Evolutionary conservation across 2,113 vertebrate genomes (phyloP), one percentile per base, ranked within the genome.

Genomic region (Elgaria multicarinata): DNA sequence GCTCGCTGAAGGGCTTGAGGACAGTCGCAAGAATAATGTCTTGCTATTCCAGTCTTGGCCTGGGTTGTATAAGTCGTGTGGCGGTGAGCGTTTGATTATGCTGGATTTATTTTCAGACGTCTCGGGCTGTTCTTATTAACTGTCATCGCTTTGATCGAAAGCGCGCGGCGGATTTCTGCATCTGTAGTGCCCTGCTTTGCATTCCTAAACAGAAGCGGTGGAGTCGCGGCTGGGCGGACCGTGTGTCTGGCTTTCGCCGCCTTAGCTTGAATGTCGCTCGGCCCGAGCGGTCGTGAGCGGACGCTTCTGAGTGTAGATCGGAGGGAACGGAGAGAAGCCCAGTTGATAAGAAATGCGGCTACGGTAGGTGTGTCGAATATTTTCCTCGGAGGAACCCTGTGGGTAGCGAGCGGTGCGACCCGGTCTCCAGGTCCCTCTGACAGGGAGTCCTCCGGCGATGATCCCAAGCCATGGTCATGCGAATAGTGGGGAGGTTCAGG

Each of bases 81-180:
- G 94, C 94, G 33, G 94, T 89, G 93, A 95, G 95, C 91, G 50
- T 96, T 95, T 96, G 96, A 96, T 96, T 96, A 95, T 86, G 50
- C 83, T 91, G 93, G 93, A 89, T 96, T 96, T 96, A 96, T 96
- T 96, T 96, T 92, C 95, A 95, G 94, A 87, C 90, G 91, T 96
- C 96, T 95, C 93, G 90, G 95, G 92, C 92, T 95, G 95, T 95
- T 95, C 89, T 93, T 96, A 94, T 95, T 93, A 96, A 95, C 95
- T 94, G 95, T 95, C 93, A 93, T 94, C 89, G 0, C 92, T 93
- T 86, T 87, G 96, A 95, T 94, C 0, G 90, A 79, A 94, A 81
- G 92, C 62, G 10, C 62, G 79, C 33, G 91, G 91, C 92, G 53
- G 89, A 14, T 92, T 89, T 94, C 90, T 89, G 94, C 93, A 82